A percentile compares a stretch with the other conserved stretches of the same genome.
Evolutionary conservation across 2,888 invertebrate species (phyloP).

Genomic region (Cosmia trapezina): DNA sequence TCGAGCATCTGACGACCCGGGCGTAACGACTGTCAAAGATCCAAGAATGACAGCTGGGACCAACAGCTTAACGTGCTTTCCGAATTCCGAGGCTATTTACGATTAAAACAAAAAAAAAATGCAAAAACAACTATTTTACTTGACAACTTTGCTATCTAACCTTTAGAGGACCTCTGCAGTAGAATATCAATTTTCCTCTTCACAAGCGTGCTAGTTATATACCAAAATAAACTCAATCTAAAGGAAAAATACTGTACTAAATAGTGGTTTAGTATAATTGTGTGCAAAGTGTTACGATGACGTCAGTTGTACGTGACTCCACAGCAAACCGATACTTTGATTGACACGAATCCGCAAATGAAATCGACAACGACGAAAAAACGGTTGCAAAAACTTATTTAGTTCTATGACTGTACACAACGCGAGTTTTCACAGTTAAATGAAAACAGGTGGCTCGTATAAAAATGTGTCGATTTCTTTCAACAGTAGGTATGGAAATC

Average conservation of each 20-base stretch:
- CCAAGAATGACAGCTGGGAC: too few relatives aligned
- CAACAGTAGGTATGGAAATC: background rate
- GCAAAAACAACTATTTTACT: background rate
- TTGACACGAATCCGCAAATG: slow-evolving; percentile 63
- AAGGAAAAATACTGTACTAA: slow-evolving; percentile 31
- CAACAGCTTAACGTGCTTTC: too few relatives aligned
- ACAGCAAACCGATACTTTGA: slow-evolving; percentile 48
- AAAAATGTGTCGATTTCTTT: slow-evolving; percentile 16
- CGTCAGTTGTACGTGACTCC: slow-evolving; percentile 62
- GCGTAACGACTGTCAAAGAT: too few relatives aligned
- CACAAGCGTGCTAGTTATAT: slow-evolving; percentile 8
- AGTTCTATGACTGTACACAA: slow-evolving; percentile 40
- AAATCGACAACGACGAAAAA: slow-evolving; percentile 63
- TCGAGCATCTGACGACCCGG: too few relatives aligned
- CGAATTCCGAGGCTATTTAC: background rate
- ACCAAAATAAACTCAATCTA: slow-evolving; percentile 7
- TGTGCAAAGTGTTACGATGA: slow-evolving; percentile 54
- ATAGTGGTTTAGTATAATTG: slow-evolving; percentile 25
- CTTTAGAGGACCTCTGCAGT: background rate
- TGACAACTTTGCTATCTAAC: background rate
- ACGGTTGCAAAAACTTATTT: slow-evolving; percentile 54
- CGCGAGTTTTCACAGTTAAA: slow-evolving; percentile 39
- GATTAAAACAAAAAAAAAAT: background rate
- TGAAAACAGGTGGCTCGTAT: slow-evolving; percentile 38
- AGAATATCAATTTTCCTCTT: slow-evolving; percentile 16